Base-by-base conservation (phyloP, 2,888 invertebrate species). In the Cetonia aurata region DNA sequence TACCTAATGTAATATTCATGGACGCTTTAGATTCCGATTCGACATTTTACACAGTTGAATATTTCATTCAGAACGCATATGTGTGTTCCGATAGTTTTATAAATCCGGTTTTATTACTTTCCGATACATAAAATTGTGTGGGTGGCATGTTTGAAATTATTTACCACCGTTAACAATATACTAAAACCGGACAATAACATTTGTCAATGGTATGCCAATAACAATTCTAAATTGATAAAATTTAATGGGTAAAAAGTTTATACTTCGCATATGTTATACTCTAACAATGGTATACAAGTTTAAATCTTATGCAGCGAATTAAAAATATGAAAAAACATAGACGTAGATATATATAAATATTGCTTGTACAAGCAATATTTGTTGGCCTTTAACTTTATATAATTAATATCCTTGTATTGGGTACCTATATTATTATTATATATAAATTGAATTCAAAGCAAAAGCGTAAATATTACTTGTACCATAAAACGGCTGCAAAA, bases 91-190 rank as follows among this genome's bases (percentile, higher is more conserved):
- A 57, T 57, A 57, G 57, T 57, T 57, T 57, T 57, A 57, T 57
- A 57, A 57, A 57, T 57, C 42, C 57, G 19, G 17, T 44, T 57
- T 57, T 57, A 57, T 57, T 57, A 57, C 57, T 57, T 57, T 57
- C 42, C 42, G 42, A 57, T 57, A 57, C 41, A 57, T 57, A 57
- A 57, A 57, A 57, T 57, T 42, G 41, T 41, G 12, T 44, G 57
- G 41, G 42, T 57, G 57, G 57, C 57, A 57, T 41, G 41, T 57
- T 57, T 44, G 33, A 57, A 57, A 57, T 57, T 57, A 57, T 57
- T 57, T 41, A 57, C 42, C 42, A 57, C 41, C 17, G 33, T 41
- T 42, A 44, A 42, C 33, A 57, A 57, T 17, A 57, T 42, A 57
- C 42, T 57, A 25, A 42, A 57, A 42, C 15, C 41, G 37, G 17